Base-by-base conservation (phyloP, 2,888 invertebrate genomes). In the Tortrix viridana region DNA sequence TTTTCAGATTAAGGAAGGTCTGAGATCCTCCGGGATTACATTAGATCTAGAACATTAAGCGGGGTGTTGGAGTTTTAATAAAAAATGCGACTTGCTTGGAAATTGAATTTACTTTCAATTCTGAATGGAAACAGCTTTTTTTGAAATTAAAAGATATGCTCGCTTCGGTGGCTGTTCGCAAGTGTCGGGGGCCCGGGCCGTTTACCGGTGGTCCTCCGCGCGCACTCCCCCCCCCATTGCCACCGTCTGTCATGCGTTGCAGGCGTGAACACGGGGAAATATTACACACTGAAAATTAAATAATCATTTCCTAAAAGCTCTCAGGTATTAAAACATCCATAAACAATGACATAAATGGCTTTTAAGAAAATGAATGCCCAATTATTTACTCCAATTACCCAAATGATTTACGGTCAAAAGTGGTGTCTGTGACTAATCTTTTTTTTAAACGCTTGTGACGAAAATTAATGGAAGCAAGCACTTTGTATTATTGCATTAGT, bases 351-450 rank as follows among this genome's bases (percentile, higher is more conserved):
- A 48, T 20, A 48, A 55, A 55, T 43, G 37, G 49, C 61, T 61
- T 55, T 61, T 49, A 55, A 55, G 55, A 55, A 55, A 61, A 61
- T 61, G 43, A 37, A 49, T 49, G 48, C 12, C 43, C 49, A 61
- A 61, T 61, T 55, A 61, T 61, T 55, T 26, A 48, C 55, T 22
- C 26, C 48, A 61, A 55, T 61, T 55, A 61, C 20, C 9, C 18
- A 1, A 18, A 55, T 61, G 61, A 61, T 61, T 49, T 44, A 61
- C 5, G 47, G 23, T 37, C 32, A 26, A 9, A 32, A 43, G 43
- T 43, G 44, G 22, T 16, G 26, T 20, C 41, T 37, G 49, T 44
- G 48, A 54, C 48, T 38, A n/a, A 41, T 52, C 37, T 52, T 38
- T 41, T 60, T 37, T 48, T 41, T 38, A 18, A 41, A 43, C 48